These are phyloP conservation scores for Caenorhabditis virilis DNA, from an alignment of 2,888 invertebrate genomes.

Conservation along the genomic window DNA sequence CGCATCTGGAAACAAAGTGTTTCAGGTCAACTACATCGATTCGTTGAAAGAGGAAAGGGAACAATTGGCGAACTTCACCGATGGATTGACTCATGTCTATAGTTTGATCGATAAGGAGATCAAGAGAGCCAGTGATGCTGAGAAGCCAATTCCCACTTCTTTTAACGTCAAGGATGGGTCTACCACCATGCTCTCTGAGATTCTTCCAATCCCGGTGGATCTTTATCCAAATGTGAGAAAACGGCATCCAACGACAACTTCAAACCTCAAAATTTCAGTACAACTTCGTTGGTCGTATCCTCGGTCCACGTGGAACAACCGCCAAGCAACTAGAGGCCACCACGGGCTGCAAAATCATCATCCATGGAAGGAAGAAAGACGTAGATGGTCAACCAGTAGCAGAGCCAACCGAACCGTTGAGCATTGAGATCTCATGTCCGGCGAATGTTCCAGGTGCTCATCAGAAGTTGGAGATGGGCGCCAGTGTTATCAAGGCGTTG, in stretches of 20 bases:
- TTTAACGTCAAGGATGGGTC: not conserved
- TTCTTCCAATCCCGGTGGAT: conserved; percentile 18
- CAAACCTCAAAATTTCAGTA: conserved; percentile 7
- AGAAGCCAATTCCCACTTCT: not conserved
- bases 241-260: too few species aligned
- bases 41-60: conserved; percentile 32
- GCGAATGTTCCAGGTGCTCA: conserved; percentile 16
- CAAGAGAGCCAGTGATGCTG: conserved; percentile 7
- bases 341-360: conserved; percentile 30
- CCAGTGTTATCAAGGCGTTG: conserved; percentile 12
- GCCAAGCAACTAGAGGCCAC: conserved; percentile 28
- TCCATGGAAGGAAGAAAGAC: conserved; percentile 22
- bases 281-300: conserved; percentile 36
- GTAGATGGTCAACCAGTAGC: not conserved
- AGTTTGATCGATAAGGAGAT: conserved; percentile 30
- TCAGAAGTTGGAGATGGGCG: conserved; percentile 14
- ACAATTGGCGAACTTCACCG: conserved; percentile 16
- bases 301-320: conserved; percentile 37
- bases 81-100: conserved; percentile 27
- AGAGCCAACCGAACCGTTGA: conserved; percentile 12
- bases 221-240: conserved; percentile 14
- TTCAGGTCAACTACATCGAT: conserved; percentile 22
- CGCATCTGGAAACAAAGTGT: not conserved
- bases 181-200: conserved; percentile 23
- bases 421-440: conserved; percentile 24